Evolutionary conservation across 2,888 invertebrate species (phyloP), one percentile per base, ranked within the genome.

Genomic region (Spisula solida): DNA sequence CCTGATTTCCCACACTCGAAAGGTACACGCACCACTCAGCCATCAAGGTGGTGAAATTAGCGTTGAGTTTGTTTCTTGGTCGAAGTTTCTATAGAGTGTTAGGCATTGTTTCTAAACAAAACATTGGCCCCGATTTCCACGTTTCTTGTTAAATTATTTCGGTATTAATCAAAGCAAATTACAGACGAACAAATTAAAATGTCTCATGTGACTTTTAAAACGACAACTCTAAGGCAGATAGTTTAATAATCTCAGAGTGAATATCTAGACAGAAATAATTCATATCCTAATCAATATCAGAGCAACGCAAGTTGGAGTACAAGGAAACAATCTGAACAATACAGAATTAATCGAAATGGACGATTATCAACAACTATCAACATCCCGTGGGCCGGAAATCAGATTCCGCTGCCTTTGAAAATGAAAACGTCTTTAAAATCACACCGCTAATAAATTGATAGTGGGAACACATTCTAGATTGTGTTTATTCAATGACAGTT

Each of bases 361-460:
- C 31, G 0, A 75, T 75, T 31, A 75, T 75, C 16, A 75, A 75
- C 34, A 8, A 16, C 31, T 75, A 12, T 14, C 10, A 16, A 4
- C 75, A 34, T 75, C 34, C 75, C 75, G 18, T 75, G 34, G 75
- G 75, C 29, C 60, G 25, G 60, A 66, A 66, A 66, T 25, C 60
- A 25, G n/a, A n/a, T 66, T 25, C n/a, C 12, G 10, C 60, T 25
- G 25, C 5, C n/a, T 66, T 66, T n/a, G n/a, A 66, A 66, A 66
- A n/a, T n/a, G 60, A 66, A 66, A 66, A 25, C 60, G 60, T 66
- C 60, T 66, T 66, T 66, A n/a, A 66, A 56, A 66, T n/a, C n/a
- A 12, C 25, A 10, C n/a, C 60, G 60, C 25, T 66, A 25, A 66
- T 66, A 4, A 66, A 66, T 66, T 66, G 60, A 66, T 25, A 10